Evolutionary conservation across 2,888 invertebrate species (phyloP).

Genomic region (Acanthosepion lycidas): DNA sequence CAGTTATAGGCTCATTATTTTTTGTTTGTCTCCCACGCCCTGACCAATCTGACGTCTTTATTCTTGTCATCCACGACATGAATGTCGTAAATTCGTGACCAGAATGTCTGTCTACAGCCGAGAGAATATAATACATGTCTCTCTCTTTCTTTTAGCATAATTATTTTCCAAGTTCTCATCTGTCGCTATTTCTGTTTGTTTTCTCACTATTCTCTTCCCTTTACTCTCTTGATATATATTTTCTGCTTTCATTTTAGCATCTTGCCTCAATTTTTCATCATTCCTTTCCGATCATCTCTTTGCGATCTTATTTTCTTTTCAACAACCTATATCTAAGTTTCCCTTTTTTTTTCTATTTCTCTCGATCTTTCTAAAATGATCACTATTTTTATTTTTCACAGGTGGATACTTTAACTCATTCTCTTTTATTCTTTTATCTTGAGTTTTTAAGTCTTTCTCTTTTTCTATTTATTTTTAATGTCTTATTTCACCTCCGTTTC

Average conservation of each 20-base stretch:
- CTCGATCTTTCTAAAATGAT: no score
- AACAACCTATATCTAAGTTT: not conserved
- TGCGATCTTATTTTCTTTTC: not conserved
- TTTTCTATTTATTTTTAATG: not conserved
- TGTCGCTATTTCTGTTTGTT: not conserved
- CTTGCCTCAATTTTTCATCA: not conserved
- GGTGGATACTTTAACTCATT: no score
- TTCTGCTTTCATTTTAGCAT: not conserved
- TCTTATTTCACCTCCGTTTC: no score
- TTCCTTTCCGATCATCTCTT: not conserved
- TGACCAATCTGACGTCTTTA: not conserved
- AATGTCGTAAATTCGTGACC: conserved; percentile 1
- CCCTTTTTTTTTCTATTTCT: no score
- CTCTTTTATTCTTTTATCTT: no score
- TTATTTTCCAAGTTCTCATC: not conserved
- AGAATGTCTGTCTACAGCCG: not conserved
- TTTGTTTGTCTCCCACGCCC: not conserved
- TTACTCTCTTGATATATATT: not conserved
- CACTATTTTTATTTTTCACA: no score
- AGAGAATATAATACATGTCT: not conserved
- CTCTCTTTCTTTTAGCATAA: no score
- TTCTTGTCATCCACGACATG: not conserved
- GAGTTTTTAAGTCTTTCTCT: not conserved
- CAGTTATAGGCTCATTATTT: not conserved
- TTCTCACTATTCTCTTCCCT: not conserved